phyloP scores from a whole-genome alignment of 2,797 vertebrate species.

The Vespertilio murinus region DNA sequence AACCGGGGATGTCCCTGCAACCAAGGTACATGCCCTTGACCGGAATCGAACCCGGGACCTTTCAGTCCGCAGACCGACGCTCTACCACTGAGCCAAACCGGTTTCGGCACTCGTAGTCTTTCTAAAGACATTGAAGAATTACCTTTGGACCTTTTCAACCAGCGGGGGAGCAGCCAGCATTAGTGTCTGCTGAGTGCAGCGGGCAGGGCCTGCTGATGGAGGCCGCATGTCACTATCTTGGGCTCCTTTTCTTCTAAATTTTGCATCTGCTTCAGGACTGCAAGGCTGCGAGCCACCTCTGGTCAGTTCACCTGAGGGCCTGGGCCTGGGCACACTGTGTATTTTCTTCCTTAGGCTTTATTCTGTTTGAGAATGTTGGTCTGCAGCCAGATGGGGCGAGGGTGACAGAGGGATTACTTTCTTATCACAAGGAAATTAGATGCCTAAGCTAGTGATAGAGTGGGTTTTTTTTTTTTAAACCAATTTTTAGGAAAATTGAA shows the following conservation, averaged over 20 bases:
- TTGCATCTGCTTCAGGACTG: neutral
- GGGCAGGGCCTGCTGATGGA: neutral
- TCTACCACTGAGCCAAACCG: too few relatives aligned
- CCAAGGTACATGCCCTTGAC: too few relatives aligned
- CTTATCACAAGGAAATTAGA: conserved; percentile 64
- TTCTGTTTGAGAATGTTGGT: conserved; percentile 51
- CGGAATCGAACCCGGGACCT: too few relatives aligned
- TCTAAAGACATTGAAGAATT: neutral
- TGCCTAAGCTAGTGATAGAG: conserved; percentile 35
- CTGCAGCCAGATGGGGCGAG: neutral
- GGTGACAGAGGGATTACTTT: conserved; percentile 50
- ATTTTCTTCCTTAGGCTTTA: conserved; percentile 19
- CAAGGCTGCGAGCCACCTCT: accelerated
- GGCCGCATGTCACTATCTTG: accelerated
- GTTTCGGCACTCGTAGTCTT: neutral
- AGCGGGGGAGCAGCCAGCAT: neutral
- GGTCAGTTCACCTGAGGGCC: neutral
- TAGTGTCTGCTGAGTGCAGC: neutral
- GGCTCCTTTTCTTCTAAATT: neutral
- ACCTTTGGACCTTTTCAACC: neutral
- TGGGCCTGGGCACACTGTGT: neutral
- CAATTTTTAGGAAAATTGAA: conserved; percentile 66
- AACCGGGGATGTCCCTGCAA: too few relatives aligned
- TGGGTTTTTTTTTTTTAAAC: conserved; percentile 35
- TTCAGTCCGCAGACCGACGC: too few relatives aligned